Evolutionary conservation across 2,797 vertebrate species (phyloP), one percentile per base, ranked within the genome.

Genomic region (Menidia menidia): DNA sequence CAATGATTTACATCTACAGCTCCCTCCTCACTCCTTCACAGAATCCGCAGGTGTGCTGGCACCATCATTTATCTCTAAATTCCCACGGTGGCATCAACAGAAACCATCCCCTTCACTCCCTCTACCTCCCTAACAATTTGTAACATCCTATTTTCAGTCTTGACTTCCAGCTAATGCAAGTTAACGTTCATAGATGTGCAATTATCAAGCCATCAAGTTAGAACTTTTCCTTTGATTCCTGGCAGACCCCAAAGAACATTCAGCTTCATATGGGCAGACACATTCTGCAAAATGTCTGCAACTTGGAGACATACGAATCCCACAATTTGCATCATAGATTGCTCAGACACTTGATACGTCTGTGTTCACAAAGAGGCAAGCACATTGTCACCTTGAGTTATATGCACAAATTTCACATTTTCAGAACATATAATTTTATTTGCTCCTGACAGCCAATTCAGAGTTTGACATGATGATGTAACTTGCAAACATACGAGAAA

Each of bases 1-100:
- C 82, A 84, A 81, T 79, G 73, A 88, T 93, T 93, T 87, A 90
- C 73, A 80, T 91, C 85, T 87, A 76, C 81, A 79, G 73, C 73
- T 18, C 78, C 71, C 75, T 86, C 60, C 65, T 59, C 19, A 18
- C 66, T 84, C 58, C 73, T 75, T 68, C 68, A 75, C 81, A 53
- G 58, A 60, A 82, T 78, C 68, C 3, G 61, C 85, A 89, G 88
- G 82, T 90, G 88, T 68, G 72, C 76, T 19, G 68, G 70, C 50
- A 16, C 71, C 2, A 77, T 59, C 82, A 73, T 88, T 87, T 84
- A 88, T 89, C 87, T 77, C 73, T 31, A 71, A 52, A 63, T 76
- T 75, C 71, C 60, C 54, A 60, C 54, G 55, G 72, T 57, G 54
- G 55, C 71, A 33, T 35, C 7, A 18, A 51, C 47, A 78, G 65